Base-by-base conservation (phyloP, 1,140 invertebrate species). In the Eciton burchellii region DNA sequence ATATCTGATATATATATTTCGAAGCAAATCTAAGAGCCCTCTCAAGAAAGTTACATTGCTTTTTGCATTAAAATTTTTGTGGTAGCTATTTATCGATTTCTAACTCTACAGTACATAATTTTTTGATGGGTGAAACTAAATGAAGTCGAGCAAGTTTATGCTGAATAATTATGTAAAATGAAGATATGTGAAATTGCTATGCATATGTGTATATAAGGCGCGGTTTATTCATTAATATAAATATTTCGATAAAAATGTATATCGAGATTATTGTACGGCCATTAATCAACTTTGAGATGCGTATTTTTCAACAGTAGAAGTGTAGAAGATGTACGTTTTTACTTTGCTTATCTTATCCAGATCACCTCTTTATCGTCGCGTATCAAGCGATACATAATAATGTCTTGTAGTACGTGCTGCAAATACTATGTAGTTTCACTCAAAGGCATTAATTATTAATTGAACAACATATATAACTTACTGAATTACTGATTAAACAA, bases 401-500 rank as follows among this genome's bases (percentile, higher is more conserved):
- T 11, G 49, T 57, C 21, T 43, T 43, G 14, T 29, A 35, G 35
- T 56, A 11, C 12, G 35, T 41, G 52, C 57, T n/a, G 45, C 35
- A 59, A 9, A 62, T 52, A 49, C 24, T 16, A 4, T 26, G 21
- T 19, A 41, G 16, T 43, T 77, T 66, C 43, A 12, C 16, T 43
- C 29, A 26, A 24, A 3, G 68, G 16, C 35, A 43, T 56, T 41
- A 54, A 66, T 56, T 77, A 77, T 66, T 66, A 66, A 77, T 24
- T 14, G 47, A 6, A 26, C 11, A 24, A 24, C 47, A 54, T 21
- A 21, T 77, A 21, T 6, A 35, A 6, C 35, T 35, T 66, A 24
- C 11, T 62, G 76, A 81, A 73, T 72, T 52, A 12, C 19, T 16
- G 68, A 85, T 85, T 81, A 73, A 29, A 43, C 35, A 59, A 29